Evolutionary conservation across 2,888 invertebrate genomes (phyloP).

Genomic region (Sinelater perroti): DNA sequence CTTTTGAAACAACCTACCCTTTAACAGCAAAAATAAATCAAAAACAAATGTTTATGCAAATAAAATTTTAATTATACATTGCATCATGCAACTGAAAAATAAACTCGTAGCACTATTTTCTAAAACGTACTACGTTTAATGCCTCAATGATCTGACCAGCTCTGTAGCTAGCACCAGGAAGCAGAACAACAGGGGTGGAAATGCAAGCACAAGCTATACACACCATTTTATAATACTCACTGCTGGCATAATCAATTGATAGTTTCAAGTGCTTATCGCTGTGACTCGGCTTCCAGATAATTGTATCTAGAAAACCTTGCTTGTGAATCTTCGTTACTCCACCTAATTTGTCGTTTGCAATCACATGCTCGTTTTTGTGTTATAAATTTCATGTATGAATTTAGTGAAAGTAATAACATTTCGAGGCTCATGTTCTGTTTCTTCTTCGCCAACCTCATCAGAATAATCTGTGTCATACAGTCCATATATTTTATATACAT

Average conservation of each 20-base stretch:
- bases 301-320: constrained; percentile 25
- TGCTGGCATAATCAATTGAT: constrained; percentile 12
- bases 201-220: constrained; percentile 20
- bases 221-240: constrained; percentile 29
- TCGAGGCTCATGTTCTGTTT: neutral
- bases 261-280: neutral
- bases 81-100: too few relatives aligned
- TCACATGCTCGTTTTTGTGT: constrained; percentile 14
- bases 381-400: constrained; percentile 15
- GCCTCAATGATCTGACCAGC: constrained; percentile 12
- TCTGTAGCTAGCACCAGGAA: constrained; percentile 1
- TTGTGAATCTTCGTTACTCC: constrained; percentile 24
- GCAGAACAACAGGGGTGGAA: neutral
- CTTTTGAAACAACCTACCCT: too few relatives aligned
- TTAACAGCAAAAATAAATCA: too few relatives aligned
- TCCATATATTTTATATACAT: constrained; percentile 23
- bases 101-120: too few relatives aligned
- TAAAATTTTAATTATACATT: too few relatives aligned
- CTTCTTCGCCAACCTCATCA: neutral
- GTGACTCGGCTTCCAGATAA: constrained; percentile 36
- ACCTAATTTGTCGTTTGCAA: constrained; percentile 16
- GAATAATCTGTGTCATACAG: constrained; percentile 13
- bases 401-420: neutral
- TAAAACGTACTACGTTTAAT: too few relatives aligned
- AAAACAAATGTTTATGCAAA: too few relatives aligned